Evolutionary conservation across 1,140 invertebrate species (phyloP), one percentile per base, ranked within the genome.

Genomic region (Holotrichia oblita): DNA sequence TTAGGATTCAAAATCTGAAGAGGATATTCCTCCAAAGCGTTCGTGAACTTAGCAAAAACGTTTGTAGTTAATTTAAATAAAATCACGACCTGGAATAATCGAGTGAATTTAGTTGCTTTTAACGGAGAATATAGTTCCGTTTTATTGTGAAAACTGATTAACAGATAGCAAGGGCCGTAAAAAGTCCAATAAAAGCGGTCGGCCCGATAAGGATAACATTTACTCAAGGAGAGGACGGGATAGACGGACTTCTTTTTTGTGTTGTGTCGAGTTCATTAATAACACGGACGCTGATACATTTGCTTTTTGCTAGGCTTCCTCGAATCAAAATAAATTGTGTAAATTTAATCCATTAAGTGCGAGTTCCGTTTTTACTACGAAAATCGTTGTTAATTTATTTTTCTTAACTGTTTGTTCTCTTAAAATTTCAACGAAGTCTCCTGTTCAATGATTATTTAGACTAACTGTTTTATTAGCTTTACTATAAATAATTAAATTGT

Each of bases 21-120:
- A 64, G 61, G 20, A 20, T 64, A 64, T 27, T 27, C n/a, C 20
- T 27, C 22, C 20, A 34, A 69, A 27, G 20, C 12, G 22, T 69
- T 69, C 27, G 61, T 27, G 74, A 76, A n/a, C n/a, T 76, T 76
- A 17, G 44, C 44, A 76, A 55, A 48, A 76, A 48, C 41, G 40
- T 76, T 42, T 42, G 74, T 42, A 44, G 40, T 48, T 76, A 20
- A 76, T 76, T 76, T 76, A 76, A 76, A 76, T 76, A 76, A 76
- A 76, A 27, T 55, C 41, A 76, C 44, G 74, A 55, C 44, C 74
- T 76, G 44, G 74, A 76, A 76, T 76, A 76, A 76, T 76, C 44
- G 44, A 76, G 74, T 76, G 61, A 76, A 76, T 41, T n/a, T 76
- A 55, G 74, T 76, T 44, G 74, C 74, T 76, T 14, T 48, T 42